phyloP scores from a whole-genome alignment of 1,140 invertebrate species.

The Heliothis virescens region DNA sequence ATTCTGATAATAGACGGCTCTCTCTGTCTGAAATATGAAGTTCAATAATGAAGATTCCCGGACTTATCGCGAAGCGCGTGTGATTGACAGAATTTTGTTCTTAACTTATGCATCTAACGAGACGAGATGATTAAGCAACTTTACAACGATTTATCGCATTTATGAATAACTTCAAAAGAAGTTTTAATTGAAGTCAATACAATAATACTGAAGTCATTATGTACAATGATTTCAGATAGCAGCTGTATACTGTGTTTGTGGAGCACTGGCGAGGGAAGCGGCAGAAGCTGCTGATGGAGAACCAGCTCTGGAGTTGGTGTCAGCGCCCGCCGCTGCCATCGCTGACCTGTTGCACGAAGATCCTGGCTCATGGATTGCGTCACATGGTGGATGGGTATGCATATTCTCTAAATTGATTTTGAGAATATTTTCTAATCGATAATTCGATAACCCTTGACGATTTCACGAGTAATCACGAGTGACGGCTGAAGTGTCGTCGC shows the following conservation, averaged over 20 bases:
- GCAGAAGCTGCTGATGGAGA: slow-evolving; percentile 75
- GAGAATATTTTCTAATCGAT: not conserved
- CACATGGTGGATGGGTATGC: slow-evolving; percentile 83
- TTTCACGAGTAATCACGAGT: too few species aligned
- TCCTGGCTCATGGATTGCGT: slow-evolving; percentile 80
- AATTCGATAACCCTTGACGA: not conserved
- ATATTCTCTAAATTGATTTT: not conserved
- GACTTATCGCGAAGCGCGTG: too few species aligned
- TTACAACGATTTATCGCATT: too few species aligned
- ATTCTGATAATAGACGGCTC: too few species aligned
- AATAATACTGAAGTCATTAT: not conserved
- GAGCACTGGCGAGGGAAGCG: slow-evolving; percentile 79
- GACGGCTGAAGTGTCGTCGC: too few species aligned
- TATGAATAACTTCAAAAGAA: not conserved
- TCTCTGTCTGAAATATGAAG: too few species aligned
- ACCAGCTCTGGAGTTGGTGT: slow-evolving; percentile 76
- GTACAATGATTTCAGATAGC: slow-evolving; percentile 72
- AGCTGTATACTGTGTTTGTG: slow-evolving; percentile 83
- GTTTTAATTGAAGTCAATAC: slow-evolving; percentile 3
- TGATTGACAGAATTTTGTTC: too few species aligned
- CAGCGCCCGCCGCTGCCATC: slow-evolving; percentile 81
- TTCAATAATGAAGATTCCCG: too few species aligned
- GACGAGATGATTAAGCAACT: not conserved
- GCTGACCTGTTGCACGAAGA: slow-evolving; percentile 81
- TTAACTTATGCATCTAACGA: not conserved